These are phyloP conservation scores for Salvelinus sp. DNA, from an alignment of 2,113 vertebrate genomes.

Conservation along the genomic window DNA sequence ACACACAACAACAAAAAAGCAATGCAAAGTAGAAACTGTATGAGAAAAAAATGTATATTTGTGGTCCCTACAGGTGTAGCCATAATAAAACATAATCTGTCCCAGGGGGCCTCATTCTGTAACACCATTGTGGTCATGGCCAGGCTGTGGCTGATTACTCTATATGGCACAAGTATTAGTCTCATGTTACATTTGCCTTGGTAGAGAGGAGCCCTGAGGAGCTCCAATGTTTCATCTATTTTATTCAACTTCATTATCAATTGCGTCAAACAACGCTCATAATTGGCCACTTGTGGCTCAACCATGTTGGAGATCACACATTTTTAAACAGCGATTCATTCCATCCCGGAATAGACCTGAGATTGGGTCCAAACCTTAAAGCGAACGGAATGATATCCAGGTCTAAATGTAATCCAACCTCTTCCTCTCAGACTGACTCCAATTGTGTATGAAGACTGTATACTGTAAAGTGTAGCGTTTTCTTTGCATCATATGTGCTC, in stretches of 20 bases:
- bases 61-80: not conserved
- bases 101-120: not conserved
- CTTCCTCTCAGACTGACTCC: not conserved
- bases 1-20: not conserved
- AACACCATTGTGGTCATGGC: not conserved
- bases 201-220: not conserved
- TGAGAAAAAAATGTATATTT: not conserved
- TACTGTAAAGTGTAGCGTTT: not conserved
- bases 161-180: not conserved
- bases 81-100: not conserved
- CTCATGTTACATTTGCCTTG: not conserved
- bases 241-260: not conserved
- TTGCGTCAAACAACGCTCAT: not conserved
- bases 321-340: too few relatives aligned
- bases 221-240: not conserved
- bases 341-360: not conserved
- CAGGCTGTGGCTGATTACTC: not conserved
- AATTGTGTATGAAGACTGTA: not conserved
- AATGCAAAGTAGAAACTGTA: not conserved
- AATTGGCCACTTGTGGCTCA: not conserved
- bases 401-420: not conserved
- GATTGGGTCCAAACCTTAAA: not conserved
- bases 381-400: not conserved
- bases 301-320: not conserved
- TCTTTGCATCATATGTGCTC: not conserved